Base-by-base conservation (phyloP, 2,888 invertebrate genomes). In the Taphrorychus bicolor region DNA sequence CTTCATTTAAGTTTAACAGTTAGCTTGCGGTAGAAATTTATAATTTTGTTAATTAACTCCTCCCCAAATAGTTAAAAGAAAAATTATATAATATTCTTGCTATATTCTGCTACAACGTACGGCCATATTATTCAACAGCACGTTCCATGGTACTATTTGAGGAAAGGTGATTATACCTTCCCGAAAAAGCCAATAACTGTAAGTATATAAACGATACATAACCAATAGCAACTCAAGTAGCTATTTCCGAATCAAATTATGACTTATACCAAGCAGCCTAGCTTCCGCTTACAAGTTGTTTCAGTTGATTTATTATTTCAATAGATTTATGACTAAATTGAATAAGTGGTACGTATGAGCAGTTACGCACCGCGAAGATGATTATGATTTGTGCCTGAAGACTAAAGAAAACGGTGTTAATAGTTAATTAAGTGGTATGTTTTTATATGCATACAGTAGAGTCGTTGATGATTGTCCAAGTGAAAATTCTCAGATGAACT, bases 111-210 rank as follows among this genome's bases (percentile, higher is more conserved):
- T n/a, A n/a, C n/a, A n/a, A n/a, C n/a, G n/a, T n/a, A n/a, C n/a
- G n/a, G n/a, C n/a, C n/a, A n/a, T n/a, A n/a, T n/a, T n/a, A n/a
- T n/a, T n/a, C n/a, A n/a, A n/a, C n/a, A n/a, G n/a, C n/a, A 19
- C 51, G 51, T 51, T 17, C n/a, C 51, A 11, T 51, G 17, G 22
- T 51, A 19, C 51, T 54, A 3, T n/a, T 32, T 22, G 23, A 4
- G 11, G 2, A 24, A 24, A 53, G 61, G 66, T 67, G 61, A 67
- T 61, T 58, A 67, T 5, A 61, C 66, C 42, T 32, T 67, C 66
- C 62, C 22, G 58, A 67, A 58, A 58, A 57, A 61, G 61, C 53
- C 61, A 58, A 67, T 67, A 67, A 67, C 66, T 67, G 66, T 67
- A 48, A 19, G 21, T 54, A 21, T 19, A 17, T 11, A 41, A 41